These are phyloP conservation scores for Anticlea derivata DNA, from an alignment of 2,888 invertebrate species.

Conservation along the genomic window DNA sequence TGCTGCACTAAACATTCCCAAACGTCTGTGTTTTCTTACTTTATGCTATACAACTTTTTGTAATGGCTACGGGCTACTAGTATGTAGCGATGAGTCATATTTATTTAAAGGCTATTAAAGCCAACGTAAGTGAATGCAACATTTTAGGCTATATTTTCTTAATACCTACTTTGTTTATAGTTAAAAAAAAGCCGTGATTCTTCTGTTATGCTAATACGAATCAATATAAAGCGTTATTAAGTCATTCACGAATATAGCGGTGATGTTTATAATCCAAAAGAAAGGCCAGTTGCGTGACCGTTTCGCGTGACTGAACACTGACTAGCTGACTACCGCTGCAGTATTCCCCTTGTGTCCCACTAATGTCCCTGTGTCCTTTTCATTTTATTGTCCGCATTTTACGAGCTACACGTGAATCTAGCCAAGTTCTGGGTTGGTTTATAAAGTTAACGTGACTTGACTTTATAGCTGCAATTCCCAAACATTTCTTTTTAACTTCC, in stretches of 20 bases:
- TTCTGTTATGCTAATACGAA: constrained; percentile 3
- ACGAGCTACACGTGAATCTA: constrained; percentile 38
- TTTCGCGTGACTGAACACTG: constrained; percentile 65
- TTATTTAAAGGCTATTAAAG: constrained; percentile 27
- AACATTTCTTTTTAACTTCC: constrained; percentile 20
- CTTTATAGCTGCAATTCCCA: constrained; percentile 10
- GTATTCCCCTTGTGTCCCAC: constrained; percentile 57
- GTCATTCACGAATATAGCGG: constrained; percentile 53
- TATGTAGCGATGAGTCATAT: constrained; percentile 33
- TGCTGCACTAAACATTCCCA: constrained; percentile 54
- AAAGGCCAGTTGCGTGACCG: constrained; percentile 69
- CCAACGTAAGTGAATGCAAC: constrained; percentile 1
- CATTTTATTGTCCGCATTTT: constrained; percentile 44
- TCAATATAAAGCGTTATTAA: constrained; percentile 39
- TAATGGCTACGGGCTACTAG: constrained; percentile 15
- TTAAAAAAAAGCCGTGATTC: background rate
- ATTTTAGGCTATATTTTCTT: background rate
- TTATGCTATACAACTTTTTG: constrained; percentile 10
- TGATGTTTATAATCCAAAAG: constrained; percentile 58
- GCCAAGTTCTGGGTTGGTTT: constrained; percentile 17
- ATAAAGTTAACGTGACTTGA: constrained; percentile 14
- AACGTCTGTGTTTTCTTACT: constrained; percentile 39
- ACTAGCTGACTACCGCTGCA: constrained; percentile 49
- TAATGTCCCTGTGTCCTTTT: constrained; percentile 63
- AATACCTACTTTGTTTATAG: background rate